Evolutionary conservation across 2,113 vertebrate genomes (phyloP).

Genomic region (Camelus bactrianus): DNA sequence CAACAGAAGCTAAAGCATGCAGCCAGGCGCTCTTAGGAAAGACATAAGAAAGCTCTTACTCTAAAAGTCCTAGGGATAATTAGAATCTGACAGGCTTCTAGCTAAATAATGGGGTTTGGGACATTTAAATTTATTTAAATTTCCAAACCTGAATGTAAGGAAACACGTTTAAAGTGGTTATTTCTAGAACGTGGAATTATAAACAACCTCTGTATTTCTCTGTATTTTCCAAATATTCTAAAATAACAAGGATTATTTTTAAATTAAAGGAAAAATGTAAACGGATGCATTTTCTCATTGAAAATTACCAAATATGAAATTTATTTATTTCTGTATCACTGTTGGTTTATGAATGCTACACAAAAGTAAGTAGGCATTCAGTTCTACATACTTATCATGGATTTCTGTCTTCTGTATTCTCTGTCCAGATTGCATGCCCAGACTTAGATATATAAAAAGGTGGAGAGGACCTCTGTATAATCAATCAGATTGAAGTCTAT

Average conservation of each 20-base stretch:
- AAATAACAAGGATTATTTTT: background rate
- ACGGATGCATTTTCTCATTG: background rate
- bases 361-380: background rate
- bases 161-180: background rate
- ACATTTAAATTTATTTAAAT: background rate
- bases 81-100: background rate
- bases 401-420: background rate
- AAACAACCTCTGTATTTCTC: background rate
- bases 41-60: background rate
- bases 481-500: background rate
- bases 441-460: background rate
- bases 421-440: background rate
- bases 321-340: background rate
- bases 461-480: background rate
- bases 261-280: background rate
- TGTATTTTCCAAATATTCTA: background rate
- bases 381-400: background rate
- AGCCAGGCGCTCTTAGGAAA: background rate
- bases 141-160: background rate
- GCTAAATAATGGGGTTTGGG: background rate
- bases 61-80: background rate
- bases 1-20: background rate
- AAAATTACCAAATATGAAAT: background rate
- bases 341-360: background rate
- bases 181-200: background rate